Conservation (phyloP, 2,888 invertebrate species). For the Drosophila greeni region DNA sequence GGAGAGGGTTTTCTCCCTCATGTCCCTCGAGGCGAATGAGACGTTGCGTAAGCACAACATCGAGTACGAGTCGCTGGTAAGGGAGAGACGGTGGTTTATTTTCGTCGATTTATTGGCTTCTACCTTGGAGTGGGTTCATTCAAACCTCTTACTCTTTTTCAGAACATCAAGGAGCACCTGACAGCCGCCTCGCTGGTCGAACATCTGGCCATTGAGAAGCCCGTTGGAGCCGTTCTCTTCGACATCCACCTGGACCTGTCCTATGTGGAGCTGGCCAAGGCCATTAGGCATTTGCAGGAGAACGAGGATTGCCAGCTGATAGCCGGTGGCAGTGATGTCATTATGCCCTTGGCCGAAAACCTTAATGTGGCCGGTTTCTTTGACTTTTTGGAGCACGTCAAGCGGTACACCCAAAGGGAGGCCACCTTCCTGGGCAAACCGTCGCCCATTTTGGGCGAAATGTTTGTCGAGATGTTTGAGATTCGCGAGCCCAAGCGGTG, state of each 20-base stretch:
- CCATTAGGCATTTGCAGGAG: slow-evolving; percentile 77
- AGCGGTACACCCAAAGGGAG: slow-evolving; percentile 70
- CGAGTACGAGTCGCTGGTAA: slow-evolving; percentile 71
- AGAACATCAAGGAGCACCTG: slow-evolving; percentile 66
- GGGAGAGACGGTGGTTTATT: not conserved
- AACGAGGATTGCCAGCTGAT: slow-evolving; percentile 79
- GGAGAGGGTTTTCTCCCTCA: slow-evolving; percentile 78
- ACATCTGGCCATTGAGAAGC: slow-evolving; percentile 48
- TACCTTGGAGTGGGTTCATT: no score
- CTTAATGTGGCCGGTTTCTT: slow-evolving; percentile 72
- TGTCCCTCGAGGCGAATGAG: slow-evolving; percentile 72
- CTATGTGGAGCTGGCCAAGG: slow-evolving; percentile 78
- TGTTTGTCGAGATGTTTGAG: slow-evolving; percentile 73
- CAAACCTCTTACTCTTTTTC: not conserved
- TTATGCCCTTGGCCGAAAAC: slow-evolving; percentile 68
- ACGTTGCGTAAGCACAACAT: slow-evolving; percentile 78
- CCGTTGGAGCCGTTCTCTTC: slow-evolving; percentile 79
- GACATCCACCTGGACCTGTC: slow-evolving; percentile 79
- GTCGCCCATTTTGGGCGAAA: slow-evolving; percentile 74
- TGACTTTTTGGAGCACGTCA: slow-evolving; percentile 64
- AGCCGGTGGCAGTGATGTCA: slow-evolving; percentile 76
- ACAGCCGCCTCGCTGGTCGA: slow-evolving; percentile 52
- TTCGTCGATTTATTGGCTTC: not conserved
- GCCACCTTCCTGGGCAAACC: slow-evolving; percentile 79
- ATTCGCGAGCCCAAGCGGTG: slow-evolving; percentile 83